Conservation (phyloP, 2,113 vertebrate species). For the Ailurus styani region DNA sequence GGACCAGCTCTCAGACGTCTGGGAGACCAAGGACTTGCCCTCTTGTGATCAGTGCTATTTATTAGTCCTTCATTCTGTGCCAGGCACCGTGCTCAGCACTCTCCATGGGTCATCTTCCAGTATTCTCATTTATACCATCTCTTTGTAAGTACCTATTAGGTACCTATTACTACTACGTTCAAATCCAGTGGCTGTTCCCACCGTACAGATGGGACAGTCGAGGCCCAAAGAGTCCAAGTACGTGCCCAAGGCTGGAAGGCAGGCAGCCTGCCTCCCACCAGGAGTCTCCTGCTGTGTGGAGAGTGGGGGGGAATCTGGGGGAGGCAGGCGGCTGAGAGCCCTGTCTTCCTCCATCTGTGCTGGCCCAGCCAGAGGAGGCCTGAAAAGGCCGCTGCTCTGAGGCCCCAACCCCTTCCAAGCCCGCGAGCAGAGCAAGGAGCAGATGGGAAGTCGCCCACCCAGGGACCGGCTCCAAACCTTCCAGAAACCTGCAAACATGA, state of each 20-base stretch:
- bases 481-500: slow-evolving; percentile 78
- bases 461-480: slow-evolving; percentile 70
- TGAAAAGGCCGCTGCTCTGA: background rate
- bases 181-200: background rate
- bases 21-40: background rate
- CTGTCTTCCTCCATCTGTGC: background rate
- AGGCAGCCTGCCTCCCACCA: background rate
- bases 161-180: background rate
- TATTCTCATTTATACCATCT: background rate
- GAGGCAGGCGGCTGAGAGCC: accelerated
- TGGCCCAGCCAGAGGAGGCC: background rate
- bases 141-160: background rate
- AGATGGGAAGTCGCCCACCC: slow-evolving; percentile 58
- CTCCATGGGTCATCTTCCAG: background rate
- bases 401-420: background rate
- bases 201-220: background rate
- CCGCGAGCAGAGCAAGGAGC: background rate
- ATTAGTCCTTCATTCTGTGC: background rate
- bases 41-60: background rate
- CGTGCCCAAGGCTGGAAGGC: background rate
- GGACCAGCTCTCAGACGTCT: background rate
- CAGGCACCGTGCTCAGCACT: background rate
- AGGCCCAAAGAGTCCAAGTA: background rate
- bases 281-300: accelerated
- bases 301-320: accelerated